Evolutionary conservation across 2,113 vertebrate species (phyloP).

Genomic region (Nesogale talazaci): DNA sequence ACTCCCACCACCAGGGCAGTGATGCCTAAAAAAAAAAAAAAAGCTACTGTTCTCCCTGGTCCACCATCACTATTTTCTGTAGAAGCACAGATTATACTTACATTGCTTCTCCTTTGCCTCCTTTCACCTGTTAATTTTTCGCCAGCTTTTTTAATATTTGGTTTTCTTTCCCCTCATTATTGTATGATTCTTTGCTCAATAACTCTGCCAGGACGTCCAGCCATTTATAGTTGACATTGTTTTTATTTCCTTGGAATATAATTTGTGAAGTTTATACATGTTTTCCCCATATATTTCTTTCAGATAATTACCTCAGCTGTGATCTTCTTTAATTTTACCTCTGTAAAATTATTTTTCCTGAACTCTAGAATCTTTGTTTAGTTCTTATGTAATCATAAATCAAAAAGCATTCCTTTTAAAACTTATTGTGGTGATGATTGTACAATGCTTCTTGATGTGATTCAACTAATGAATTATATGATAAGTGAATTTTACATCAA

Average conservation of each 20-base stretch:
- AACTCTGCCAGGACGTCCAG: not conserved
- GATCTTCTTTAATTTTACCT: not conserved
- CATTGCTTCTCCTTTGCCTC: not conserved
- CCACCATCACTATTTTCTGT: no score
- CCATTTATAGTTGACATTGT: not conserved
- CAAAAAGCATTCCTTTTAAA: no score
- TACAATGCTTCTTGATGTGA: no score
- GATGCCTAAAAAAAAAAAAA: no score
- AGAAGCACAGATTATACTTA: not conserved
- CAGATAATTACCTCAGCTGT: not conserved
- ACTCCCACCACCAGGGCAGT: no score
- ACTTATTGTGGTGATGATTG: no score
- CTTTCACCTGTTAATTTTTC: not conserved
- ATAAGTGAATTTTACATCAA: no score
- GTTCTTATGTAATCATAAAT: not conserved
- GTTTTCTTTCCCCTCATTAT: not conserved
- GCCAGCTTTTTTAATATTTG: not conserved
- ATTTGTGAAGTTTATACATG: not conserved
- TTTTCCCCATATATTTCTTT: not conserved
- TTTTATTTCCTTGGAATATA: not conserved
- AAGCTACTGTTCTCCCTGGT: no score
- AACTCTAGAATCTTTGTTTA: not conserved
- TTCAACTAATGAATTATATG: no score
- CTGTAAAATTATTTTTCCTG: not conserved
- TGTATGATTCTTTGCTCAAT: not conserved